Evolutionary conservation across 2,888 invertebrate genomes (phyloP).

Genomic region (Acrobasis repandana): DNA sequence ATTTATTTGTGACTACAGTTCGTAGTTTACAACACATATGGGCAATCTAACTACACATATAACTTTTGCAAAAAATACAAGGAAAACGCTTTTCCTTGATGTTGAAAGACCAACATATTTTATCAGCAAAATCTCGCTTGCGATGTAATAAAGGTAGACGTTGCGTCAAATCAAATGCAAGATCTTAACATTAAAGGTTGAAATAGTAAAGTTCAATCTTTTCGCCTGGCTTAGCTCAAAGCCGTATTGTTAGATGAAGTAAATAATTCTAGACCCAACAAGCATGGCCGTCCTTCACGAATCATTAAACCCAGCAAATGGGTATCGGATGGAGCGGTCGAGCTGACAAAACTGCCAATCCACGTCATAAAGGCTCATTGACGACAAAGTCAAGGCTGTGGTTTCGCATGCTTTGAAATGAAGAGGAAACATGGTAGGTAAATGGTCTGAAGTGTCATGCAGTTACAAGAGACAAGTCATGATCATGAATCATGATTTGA

Average conservation of each 20-base stretch:
- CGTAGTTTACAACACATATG: too few relatives aligned
- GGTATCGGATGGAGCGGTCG: slow-evolving; percentile 45
- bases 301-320: slow-evolving; percentile 42
- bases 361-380: slow-evolving; percentile 40
- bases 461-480: neutral
- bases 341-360: slow-evolving; percentile 37
- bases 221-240: neutral
- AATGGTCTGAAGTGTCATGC: neutral
- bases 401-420: slow-evolving; percentile 10
- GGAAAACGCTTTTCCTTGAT: slow-evolving; percentile 4
- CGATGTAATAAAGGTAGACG: neutral
- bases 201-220: neutral
- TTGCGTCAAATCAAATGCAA: slow-evolving; percentile 3
- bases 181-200: neutral
- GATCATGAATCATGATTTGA: neutral
- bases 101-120: slow-evolving; percentile 12
- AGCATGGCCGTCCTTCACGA: slow-evolving; percentile 53
- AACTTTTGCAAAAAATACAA: neutral
- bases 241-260: slow-evolving; percentile 8
- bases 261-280: slow-evolving; percentile 24
- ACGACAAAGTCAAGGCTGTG: slow-evolving; percentile 43
- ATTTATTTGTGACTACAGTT: too few relatives aligned
- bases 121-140: slow-evolving; percentile 5
- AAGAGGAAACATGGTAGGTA: slow-evolving; percentile 16
- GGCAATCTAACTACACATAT: neutral